Conservation (phyloP, 2,113 vertebrate species). For the Stictonetta naevosa region DNA sequence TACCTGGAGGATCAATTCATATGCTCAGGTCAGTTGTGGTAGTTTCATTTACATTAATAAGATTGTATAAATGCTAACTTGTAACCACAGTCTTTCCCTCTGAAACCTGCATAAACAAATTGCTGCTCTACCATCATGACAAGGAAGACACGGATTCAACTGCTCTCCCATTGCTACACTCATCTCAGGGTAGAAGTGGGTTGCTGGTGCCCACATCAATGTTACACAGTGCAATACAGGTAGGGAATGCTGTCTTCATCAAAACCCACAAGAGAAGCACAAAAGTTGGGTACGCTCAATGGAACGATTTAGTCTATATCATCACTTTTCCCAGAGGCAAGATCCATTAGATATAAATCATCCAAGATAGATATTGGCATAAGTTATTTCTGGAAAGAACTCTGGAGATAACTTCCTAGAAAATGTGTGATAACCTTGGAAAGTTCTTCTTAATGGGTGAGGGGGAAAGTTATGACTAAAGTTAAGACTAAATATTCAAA, state of each 20-base stretch:
- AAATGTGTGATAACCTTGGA: background rate
- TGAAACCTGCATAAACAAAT: rapidly evolving
- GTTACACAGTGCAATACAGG: too few species aligned
- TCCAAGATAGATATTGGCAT: too few species aligned
- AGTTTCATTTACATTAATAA: background rate
- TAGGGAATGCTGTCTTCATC: background rate
- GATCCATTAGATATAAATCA: background rate
- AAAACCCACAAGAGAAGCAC: background rate
- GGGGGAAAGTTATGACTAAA: too few species aligned
- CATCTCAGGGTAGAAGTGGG: too few species aligned
- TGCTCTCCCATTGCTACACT: background rate
- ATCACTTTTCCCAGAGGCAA: background rate
- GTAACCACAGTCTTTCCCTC: background rate
- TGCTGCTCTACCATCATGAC: background rate
- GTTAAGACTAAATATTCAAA: background rate
- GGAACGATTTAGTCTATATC: background rate
- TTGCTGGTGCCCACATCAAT: too few species aligned
- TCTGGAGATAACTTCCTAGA: background rate
- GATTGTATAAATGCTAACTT: background rate
- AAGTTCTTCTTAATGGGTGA: background rate
- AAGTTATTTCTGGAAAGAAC: background rate
- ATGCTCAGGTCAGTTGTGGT: background rate
- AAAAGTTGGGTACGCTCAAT: background rate
- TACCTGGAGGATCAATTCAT: background rate
- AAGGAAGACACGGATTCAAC: background rate